Evolutionary conservation across 2,888 invertebrate genomes (phyloP), one percentile per base, ranked within the genome.

Genomic region (Pilophorus perplexus): DNA sequence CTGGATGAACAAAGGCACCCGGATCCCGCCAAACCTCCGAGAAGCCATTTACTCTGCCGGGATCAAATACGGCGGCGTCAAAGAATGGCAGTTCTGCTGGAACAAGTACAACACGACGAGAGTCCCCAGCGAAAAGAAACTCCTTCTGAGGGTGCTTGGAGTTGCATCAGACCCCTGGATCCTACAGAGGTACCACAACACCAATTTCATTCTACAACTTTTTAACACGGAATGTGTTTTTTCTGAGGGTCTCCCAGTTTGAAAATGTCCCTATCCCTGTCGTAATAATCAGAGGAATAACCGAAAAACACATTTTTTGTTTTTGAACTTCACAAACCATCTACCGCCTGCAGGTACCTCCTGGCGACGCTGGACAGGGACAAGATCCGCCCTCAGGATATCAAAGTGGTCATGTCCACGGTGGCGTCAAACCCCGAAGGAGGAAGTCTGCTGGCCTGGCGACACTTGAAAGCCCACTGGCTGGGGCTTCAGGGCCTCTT

Each of bases 1-100:
- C 3, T 92, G 91, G 91, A 84, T 84, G 80, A 75, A 80, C 2
- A 81, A 81, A 33, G 84, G 85, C 66, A 80, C 82, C 69, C 80
- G 84, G 3, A 83, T 92, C 55, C 84, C 83, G 20, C 83, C 89
- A 0, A 89, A 91, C 75, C 82, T 91, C 57, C 85, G 89, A 70
- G 87, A 86, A 75, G 86, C 83, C 8, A 84, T 87, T 25, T 84
- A 84, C 71, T 75, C 78, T 16, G 82, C 83, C 59, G 88, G 88
- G 12, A 85, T 92, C 6, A 84, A 87, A 52, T 81, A 84, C 66
- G 88, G 86, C 12, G 87, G 87, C 0, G 80, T 82, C 69, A 75
- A 76, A 0, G 92, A 90, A 71, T 93, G 92, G 93, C 81, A 83
- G 38, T 84, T 86, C 72, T 87, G 87, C 72, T 91, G 90, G 87